Evolutionary conservation across 2,113 vertebrate genomes (phyloP), one percentile per base, ranked within the genome.

Genomic region (Periophthalmodon schlosseri): DNA sequence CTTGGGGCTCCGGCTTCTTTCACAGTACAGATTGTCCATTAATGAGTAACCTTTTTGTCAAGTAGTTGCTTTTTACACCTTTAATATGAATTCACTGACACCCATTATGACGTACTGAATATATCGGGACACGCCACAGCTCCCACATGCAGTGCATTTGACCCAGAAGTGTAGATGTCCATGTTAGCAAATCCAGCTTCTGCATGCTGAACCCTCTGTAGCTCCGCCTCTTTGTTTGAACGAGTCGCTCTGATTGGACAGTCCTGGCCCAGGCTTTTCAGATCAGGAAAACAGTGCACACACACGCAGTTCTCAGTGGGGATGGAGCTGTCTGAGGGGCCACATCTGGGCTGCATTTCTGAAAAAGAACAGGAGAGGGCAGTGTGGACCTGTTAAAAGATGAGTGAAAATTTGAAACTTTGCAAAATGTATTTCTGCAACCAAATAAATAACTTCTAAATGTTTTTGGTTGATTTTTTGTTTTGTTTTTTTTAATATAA

Each of bases 221-320:
- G 69, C 50, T 66, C 72, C 0, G 79, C 72, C 65, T 88, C 85
- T 46, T 89, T 88, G 74, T 81, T 78, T 6, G 0, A 64, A 8
- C 67, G 49, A 15, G 0, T 72, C 61, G 15, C 46, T 73, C 15
- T 81, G 21, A 0, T 15, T 0, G 28, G 73, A 65, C 36, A 78
- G 52, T 80, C 70, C 2, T 91, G 0, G 86, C 73, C 52, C 0
- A 90, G 85, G 0, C 74, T 54, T 56, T 85, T 77, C 0, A 94
- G 91, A 11, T 96, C 94, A 0, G 94, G 94, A 85, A 97, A 97
- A 83, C 97, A 97, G 83, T 95, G 95, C 70, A 94, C 86, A 10
- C 91, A 92, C 20, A 74, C 84, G 0, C 95, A 96, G 0, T 95
- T 97, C 87, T 98, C 96, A 11, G 94, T 95, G 0, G 95, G 96